These are phyloP conservation scores for Lampris megalopsis DNA, from an alignment of 2,113 vertebrate species.

Conservation along the genomic window DNA sequence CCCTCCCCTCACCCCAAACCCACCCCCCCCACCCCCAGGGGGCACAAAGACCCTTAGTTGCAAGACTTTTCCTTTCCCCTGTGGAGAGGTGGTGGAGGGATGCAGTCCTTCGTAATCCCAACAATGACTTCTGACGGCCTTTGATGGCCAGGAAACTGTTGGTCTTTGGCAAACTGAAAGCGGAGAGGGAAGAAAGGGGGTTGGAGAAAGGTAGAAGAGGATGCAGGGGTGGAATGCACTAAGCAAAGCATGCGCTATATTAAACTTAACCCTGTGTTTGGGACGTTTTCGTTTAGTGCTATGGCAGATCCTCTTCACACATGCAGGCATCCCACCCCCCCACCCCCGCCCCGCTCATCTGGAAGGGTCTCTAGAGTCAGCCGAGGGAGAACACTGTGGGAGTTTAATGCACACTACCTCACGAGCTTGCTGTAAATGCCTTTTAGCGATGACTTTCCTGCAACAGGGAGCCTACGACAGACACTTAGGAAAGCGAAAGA, in stretches of 20 bases:
- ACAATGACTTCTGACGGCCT: constrained; percentile 49
- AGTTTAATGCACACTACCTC: neutral
- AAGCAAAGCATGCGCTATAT: neutral
- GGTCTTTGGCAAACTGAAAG: constrained; percentile 9
- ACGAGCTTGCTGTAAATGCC: constrained; percentile 6
- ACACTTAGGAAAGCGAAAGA: neutral
- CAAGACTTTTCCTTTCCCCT: constrained; percentile 37
- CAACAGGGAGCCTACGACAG: neutral
- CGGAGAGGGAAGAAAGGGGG: neutral
- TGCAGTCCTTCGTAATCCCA: constrained; percentile 47
- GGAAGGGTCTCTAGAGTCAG: constrained; percentile 1
- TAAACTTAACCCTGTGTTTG: neutral
- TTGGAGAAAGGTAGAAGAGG: neutral
- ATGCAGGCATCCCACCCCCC: neutral
- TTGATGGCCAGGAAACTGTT: constrained; percentile 40
- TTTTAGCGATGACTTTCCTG: neutral
- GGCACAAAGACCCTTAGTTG: constrained; percentile 39
- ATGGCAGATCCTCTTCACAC: neutral
- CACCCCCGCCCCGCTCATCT: neutral
- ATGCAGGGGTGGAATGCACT: neutral
- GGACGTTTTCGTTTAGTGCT: neutral
- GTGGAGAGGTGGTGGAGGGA: constrained; percentile 1
- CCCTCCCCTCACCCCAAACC: constrained; percentile 50
- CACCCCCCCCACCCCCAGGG: constrained; percentile 50
- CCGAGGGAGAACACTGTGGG: neutral